Base-by-base conservation (phyloP, 2,888 invertebrate species). In the Caenorhabditis macrosperma region DNA sequence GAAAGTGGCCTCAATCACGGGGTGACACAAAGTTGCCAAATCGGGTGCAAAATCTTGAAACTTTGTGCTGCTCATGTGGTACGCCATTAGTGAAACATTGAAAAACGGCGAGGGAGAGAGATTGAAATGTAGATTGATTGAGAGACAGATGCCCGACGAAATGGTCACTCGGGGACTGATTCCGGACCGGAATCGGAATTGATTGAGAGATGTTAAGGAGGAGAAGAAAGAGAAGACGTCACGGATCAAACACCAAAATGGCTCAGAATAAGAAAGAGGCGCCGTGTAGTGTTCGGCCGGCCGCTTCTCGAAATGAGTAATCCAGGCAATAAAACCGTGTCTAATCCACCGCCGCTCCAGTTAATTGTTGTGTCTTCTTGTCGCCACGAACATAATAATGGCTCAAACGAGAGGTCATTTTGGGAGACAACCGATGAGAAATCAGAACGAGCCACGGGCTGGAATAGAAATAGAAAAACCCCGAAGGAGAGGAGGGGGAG, bases 31-130 rank as follows among this genome's bases (percentile, higher is more conserved):
- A 54, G 71, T 71, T 71, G 72, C 72, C 63, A 63, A 72, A 72
- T 44, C 63, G 30, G 61, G 44, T 9, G 7, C 22, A 48, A 55
- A 52, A 64, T 55, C 72, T 57, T 63, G 50, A 50, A 20, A 26
- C 38, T 38, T 38, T 5, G 3, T 38, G 9, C 15, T 5, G 33
- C 33, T 33, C 33, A 7, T 12, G 57, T 59, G 61, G 54, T 50
- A 50, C 60, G 38, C 54, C 72, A 72, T 72, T 72, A 72, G 72
- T 72, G 72, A 72, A 72, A 64, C 72, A 72, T 72, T 64, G 72
- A 72, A 64, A 72, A 63, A 63, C 35, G n/a, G 57, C n/a, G 67
- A 10, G 20, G 38, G 55, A 30, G 12, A n/a, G 41, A 61, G 54
- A 46, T 54, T 61, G 33, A 55, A 63, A 44, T 38, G 46, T 59